Evolutionary conservation across 2,888 invertebrate genomes (phyloP).

Genomic region (Lissonota sp.): DNA sequence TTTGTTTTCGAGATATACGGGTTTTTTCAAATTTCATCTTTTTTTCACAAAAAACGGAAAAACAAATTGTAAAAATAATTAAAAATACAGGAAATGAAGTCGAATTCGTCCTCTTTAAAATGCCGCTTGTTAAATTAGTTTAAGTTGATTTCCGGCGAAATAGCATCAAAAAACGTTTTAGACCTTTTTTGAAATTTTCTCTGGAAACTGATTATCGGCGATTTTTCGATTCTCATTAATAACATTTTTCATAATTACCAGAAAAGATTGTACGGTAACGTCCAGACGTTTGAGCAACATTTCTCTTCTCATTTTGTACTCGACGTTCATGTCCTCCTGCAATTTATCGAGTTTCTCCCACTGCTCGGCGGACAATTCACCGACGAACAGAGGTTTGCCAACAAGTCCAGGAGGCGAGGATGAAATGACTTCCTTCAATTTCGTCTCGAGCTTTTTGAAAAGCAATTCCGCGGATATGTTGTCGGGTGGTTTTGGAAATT

Average conservation of each 20-base stretch:
- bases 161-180: too few relatives aligned
- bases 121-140: too few relatives aligned
- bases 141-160: too few relatives aligned
- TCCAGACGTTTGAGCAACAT: constrained; percentile 96
- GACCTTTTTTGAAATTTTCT: too few relatives aligned
- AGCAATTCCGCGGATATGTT: constrained; percentile 91
- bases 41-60: too few relatives aligned
- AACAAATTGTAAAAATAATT: too few relatives aligned
- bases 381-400: constrained; percentile 91
- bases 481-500: constrained; percentile 94
- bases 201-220: too few relatives aligned
- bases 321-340: constrained; percentile 90
- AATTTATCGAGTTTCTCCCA: constrained; percentile 91
- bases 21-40: too few relatives aligned
- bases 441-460: constrained; percentile 91
- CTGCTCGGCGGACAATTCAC: constrained; percentile 90
- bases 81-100: too few relatives aligned
- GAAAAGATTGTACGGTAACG: constrained; percentile 98
- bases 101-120: too few relatives aligned
- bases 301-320: constrained; percentile 93
- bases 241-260: constrained; percentile 86
- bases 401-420: constrained; percentile 87
- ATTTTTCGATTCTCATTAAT: background rate
- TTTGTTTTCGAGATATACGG: too few relatives aligned
- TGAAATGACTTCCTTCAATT: constrained; percentile 88